Conservation (phyloP, 92 coral and sea anemone genomes). For the Phenganax subtilis region DNA sequence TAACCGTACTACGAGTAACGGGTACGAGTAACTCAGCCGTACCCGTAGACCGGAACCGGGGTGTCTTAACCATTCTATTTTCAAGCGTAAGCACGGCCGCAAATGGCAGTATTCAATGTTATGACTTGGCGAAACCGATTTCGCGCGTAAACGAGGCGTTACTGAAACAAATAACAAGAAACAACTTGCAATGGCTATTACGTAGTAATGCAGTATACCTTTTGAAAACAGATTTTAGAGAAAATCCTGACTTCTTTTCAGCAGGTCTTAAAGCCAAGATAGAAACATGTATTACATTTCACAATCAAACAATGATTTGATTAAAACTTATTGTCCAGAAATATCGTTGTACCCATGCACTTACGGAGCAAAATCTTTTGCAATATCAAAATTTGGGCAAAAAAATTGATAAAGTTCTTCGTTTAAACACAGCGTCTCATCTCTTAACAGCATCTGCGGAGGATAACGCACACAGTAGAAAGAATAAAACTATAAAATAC, state of each 20-base stretch:
- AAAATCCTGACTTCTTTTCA: slow-evolving; percentile 82
- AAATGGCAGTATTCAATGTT: too few species aligned
- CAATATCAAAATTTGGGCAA: slow-evolving; percentile 83
- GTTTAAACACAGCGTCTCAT: slow-evolving; percentile 80
- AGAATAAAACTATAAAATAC: background rate
- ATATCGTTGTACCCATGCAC: background rate
- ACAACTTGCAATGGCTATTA: too few species aligned
- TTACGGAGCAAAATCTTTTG: slow-evolving; percentile 37
- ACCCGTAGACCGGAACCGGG: too few species aligned
- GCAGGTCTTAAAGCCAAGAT: slow-evolving; percentile 57
- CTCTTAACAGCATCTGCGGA: slow-evolving; percentile 66
- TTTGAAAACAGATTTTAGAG: slow-evolving; percentile 76
- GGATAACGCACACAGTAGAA: slow-evolving; percentile 7
- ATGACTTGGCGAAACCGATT: too few species aligned
- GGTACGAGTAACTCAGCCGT: too few species aligned
- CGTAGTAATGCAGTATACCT: slow-evolving; percentile 49
- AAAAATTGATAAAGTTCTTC: slow-evolving; percentile 90
- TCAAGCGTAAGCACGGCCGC: too few species aligned
- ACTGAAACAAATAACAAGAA: too few species aligned
- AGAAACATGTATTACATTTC: too few species aligned
- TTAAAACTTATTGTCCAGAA: background rate
- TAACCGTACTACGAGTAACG: too few species aligned
- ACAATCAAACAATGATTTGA: too few species aligned
- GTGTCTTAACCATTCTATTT: too few species aligned
- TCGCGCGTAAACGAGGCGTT: too few species aligned